Base-by-base conservation (phyloP, 2,797 vertebrate species). In the Leucoraja ocellata region DNA sequence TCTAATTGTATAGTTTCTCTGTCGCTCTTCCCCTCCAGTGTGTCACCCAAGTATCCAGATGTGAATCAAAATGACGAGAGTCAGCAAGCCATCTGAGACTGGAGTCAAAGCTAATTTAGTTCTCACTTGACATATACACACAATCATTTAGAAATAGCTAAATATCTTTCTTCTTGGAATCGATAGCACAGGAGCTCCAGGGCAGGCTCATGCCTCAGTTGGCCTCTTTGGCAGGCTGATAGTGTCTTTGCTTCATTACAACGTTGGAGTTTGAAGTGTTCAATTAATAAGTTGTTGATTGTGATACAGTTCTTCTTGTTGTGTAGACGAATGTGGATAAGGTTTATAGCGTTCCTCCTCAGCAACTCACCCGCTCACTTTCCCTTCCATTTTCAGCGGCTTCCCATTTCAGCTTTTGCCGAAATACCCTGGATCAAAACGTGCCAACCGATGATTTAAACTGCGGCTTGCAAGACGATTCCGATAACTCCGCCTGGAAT, bases 351-450 rank as follows among this genome's bases (percentile, higher is more conserved):
- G 36, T 39, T 16, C 39, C 68, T 74, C 71, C 2, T 39, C 68
- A 39, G 25, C 73, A 16, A 14, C 73, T 73, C 39, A 92, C 76
- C 39, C 23, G 54, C 74, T 76, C 25, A 0, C 46, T 58, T 76
- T 93, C n/a, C 39, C 79, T 91, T 94, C 90, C 54, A 92, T 76
- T 92, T 91, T 76, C 97, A 97, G 98, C 98, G 93, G 97, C 98
- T 25, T 97, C 98, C 96, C 98, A 98, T 96, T 98, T 99, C 97
- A 98, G 97, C 95, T 99, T 99, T 96, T 99, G 98, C 96, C 98
- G 96, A 94, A 97, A 97, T 95, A 97, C 98, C 94, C 96, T 99
- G 96, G 98, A 99, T 95, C 98, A 99, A 97, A 99, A 98, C 0
- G 95, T 98, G 94, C 98, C 98, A 0, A 97, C 98, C 0, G 98